These are phyloP conservation scores for Priocnemis perturbator DNA, from an alignment of 2,888 invertebrate genomes.

Conservation along the genomic window DNA sequence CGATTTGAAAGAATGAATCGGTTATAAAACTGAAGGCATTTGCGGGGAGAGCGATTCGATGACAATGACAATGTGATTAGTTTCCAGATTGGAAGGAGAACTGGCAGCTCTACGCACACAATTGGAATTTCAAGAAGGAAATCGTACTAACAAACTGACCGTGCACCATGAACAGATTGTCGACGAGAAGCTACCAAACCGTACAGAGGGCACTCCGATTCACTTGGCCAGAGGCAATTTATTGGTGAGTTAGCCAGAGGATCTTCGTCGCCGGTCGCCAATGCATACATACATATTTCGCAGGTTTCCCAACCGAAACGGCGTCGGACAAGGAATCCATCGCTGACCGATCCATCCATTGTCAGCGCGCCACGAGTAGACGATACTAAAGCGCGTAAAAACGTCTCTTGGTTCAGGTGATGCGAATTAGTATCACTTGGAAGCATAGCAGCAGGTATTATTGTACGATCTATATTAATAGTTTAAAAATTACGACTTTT, in stretches of 20 bases:
- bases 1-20: background rate
- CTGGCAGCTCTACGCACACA: constrained; percentile 34
- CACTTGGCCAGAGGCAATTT: background rate
- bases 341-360: background rate
- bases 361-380: background rate
- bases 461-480: no score
- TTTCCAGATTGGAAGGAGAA: constrained; percentile 41
- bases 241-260: no score
- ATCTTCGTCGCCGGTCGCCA: no score
- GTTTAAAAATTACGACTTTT: background rate
- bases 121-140: constrained; percentile 32
- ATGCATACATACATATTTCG: no score
- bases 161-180: constrained; percentile 37
- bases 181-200: constrained; percentile 29
- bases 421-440: no score
- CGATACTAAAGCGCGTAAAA: background rate
- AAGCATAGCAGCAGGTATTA: no score
- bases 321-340: background rate
- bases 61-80: constrained; percentile 32
- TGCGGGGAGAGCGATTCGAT: no score
- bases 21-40: background rate
- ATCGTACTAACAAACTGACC: constrained; percentile 35
- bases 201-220: constrained; percentile 32
- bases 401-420: background rate
- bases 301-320: no score